Evolutionary conservation across 2,797 vertebrate genomes (phyloP).

Genomic region (Clarias pachynema): DNA sequence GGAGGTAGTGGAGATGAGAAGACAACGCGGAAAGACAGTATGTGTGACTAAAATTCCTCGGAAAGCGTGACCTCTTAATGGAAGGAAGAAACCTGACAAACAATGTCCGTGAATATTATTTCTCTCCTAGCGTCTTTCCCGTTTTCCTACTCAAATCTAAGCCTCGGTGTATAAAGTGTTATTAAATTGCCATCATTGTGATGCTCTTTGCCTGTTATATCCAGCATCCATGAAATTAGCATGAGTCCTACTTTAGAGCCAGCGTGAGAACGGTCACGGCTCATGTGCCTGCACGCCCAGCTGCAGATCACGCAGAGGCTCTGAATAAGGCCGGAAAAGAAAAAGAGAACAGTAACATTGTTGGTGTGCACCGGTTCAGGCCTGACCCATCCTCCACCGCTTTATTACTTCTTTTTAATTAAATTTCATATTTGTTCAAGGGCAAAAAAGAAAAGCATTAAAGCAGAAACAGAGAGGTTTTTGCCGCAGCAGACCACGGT

Average conservation of each 20-base stretch:
- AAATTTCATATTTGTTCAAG: conserved; percentile 44
- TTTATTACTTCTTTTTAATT: conserved; percentile 46
- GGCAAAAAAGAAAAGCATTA: conserved; percentile 31
- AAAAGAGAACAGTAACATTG: not conserved
- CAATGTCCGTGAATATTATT: not conserved
- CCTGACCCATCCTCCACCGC: conserved; percentile 13
- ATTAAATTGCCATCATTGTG: conserved; percentile 56
- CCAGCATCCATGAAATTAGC: conserved; percentile 56
- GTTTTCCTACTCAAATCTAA: conserved; percentile 47
- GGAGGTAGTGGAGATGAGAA: not conserved
- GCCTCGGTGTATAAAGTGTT: conserved; percentile 54
- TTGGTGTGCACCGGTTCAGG: not conserved
- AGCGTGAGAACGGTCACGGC: conserved; percentile 57
- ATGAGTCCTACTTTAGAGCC: conserved; percentile 64
- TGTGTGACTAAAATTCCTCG: conserved; percentile 18
- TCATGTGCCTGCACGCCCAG: conserved; percentile 7
- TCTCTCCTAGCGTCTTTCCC: not conserved
- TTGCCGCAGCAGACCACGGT: conserved; percentile 34
- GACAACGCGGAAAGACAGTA: not conserved
- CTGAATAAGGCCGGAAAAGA: conserved; percentile 7
- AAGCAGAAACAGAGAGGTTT: conserved; percentile 36
- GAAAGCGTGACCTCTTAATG: not conserved
- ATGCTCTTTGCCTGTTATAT: not conserved
- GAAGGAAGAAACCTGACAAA: not conserved
- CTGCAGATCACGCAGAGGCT: not conserved